phyloP scores from a whole-genome alignment of 2,113 vertebrate species.

The Xenopus tropicalis region DNA sequence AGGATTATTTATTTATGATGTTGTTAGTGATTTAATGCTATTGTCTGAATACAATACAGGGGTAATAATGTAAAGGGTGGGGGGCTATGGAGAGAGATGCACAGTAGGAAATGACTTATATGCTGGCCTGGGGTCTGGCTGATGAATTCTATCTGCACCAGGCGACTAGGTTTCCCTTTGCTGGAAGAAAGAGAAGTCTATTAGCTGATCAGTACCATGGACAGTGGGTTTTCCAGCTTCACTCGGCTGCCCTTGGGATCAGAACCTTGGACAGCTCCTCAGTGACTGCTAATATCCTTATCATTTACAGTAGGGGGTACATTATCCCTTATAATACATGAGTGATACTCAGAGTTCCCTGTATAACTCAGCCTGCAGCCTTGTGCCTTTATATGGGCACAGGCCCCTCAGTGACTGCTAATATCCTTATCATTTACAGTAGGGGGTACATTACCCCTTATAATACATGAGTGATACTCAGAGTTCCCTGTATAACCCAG shows the following conservation, averaged over 20 bases:
- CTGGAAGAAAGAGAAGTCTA: background rate
- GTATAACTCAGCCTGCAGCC: too few species aligned
- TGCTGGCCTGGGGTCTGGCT: background rate
- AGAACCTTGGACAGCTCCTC: constrained; percentile 3
- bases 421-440: too few species aligned
- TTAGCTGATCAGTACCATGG: background rate
- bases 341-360: too few species aligned
- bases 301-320: too few species aligned
- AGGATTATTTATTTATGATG: too few species aligned
- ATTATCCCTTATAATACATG: too few species aligned
- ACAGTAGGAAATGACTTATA: background rate
- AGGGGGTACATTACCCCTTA: too few species aligned
- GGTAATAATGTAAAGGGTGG: background rate
- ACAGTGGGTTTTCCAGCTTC: background rate
- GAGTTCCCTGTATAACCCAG: too few species aligned
- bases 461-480: too few species aligned
- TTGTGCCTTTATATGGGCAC: too few species aligned
- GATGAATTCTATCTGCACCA: constrained; percentile 6
- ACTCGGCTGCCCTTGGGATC: background rate
- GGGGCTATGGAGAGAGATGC: background rate
- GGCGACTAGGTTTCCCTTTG: background rate
- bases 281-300: too few species aligned
- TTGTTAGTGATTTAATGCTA: background rate
- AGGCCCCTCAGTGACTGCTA: too few species aligned
- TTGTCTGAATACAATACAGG: background rate